Base-by-base conservation (phyloP, 2,888 invertebrate species). In the Vesta saturnalis region DNA sequence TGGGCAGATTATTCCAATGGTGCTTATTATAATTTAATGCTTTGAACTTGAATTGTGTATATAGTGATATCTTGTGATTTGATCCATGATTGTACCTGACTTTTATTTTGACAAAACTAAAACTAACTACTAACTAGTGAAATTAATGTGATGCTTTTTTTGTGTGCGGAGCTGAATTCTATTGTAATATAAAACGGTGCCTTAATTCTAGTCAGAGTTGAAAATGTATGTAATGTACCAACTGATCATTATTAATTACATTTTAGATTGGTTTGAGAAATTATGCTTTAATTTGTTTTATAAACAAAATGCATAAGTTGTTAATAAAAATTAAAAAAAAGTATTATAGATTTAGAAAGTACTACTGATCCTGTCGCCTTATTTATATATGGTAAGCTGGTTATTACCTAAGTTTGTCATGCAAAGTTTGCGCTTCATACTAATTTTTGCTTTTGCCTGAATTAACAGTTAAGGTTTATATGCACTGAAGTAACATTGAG, bases 1-100 rank as follows among this genome's bases (percentile, higher is more conserved):
- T 14, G 43, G n/a, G 43, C 12, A 43, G 12, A n/a, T 12, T 8
- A 43, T 5, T 43, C 3, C 3, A 43, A 8, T n/a, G 12, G 2
- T 43, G 5, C n/a, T 43, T 43, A 14, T 5, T 6, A n/a, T 46
- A 46, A n/a, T 46, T 46, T 46, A n/a, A n/a, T n/a, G n/a, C n/a
- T n/a, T n/a, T n/a, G n/a, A n/a, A n/a, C n/a, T n/a, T n/a, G n/a
- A n/a, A n/a, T n/a, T n/a, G n/a, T n/a, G n/a, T n/a, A n/a, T n/a
- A n/a, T n/a, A n/a, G n/a, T n/a, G n/a, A n/a, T n/a, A n/a, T n/a
- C n/a, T n/a, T n/a, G n/a, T n/a, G n/a, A n/a, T n/a, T n/a, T n/a
- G n/a, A n/a, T n/a, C n/a, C n/a, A n/a, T n/a, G n/a, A n/a, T n/a
- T 49, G 49, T 49, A 49, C 49, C 49, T 49, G 49, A 49, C 5